phyloP scores from a whole-genome alignment of 2,113 vertebrate species.

The Hemibates koningsi region DNA sequence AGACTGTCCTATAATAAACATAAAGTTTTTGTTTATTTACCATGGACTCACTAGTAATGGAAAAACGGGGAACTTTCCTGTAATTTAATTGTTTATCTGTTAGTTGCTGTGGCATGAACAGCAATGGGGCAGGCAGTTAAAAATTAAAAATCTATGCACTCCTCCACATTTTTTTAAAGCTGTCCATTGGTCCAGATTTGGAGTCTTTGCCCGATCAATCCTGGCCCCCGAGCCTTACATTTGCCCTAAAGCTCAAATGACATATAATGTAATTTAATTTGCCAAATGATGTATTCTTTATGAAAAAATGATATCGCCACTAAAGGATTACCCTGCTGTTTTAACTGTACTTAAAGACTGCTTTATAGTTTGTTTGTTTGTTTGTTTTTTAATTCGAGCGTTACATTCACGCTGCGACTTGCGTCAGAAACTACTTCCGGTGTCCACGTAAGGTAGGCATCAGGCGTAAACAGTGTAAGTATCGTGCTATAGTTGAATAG shows the following conservation, averaged over 20 bases:
- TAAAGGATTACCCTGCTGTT: not conserved
- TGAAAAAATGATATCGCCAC: not conserved
- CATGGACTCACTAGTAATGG: not conserved
- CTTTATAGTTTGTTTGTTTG: not conserved
- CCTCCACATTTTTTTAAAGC: not conserved
- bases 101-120: not conserved
- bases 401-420: not conserved
- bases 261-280: not conserved
- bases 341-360: not conserved
- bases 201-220: not conserved
- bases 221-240: not conserved
- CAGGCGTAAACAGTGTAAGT: not conserved
- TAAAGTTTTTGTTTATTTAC: not conserved
- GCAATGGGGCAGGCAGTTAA: not conserved
- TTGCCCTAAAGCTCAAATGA: not conserved
- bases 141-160: not conserved
- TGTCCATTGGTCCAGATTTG: not conserved
- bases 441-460: slow-evolving; percentile 19
- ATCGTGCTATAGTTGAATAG: not conserved
- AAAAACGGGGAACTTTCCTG: not conserved
- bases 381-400: too few relatives aligned
- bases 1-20: not conserved
- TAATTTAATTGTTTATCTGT: not conserved
- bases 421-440: slow-evolving; percentile 36
- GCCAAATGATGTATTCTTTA: not conserved